Evolutionary conservation across 2,797 vertebrate genomes (phyloP).

Genomic region (Ptychadena robeensis): DNA sequence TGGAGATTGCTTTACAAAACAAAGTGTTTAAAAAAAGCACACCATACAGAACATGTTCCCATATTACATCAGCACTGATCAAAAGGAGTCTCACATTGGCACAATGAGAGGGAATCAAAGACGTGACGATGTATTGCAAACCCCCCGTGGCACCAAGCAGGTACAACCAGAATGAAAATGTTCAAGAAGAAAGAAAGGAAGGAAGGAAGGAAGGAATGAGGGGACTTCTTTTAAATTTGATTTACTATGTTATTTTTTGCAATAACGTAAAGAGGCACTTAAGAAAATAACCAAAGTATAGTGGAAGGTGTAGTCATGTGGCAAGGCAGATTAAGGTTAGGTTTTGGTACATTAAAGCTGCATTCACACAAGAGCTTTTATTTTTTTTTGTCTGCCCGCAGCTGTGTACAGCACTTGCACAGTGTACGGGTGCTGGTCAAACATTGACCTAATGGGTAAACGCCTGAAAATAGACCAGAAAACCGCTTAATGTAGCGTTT

Average conservation of each 20-base stretch:
- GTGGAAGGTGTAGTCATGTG: background rate
- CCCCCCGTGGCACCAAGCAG: slow-evolving; percentile 64
- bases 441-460: too few relatives aligned
- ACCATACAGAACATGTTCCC: slow-evolving; percentile 76
- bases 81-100: slow-evolving; percentile 77
- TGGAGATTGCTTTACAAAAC: slow-evolving; percentile 73
- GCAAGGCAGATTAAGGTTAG: background rate
- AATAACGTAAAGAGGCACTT: slow-evolving; percentile 48
- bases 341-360: too few relatives aligned
- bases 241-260: background rate
- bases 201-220: too few relatives aligned
- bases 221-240: background rate
- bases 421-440: too few relatives aligned
- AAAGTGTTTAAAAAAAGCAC: slow-evolving; percentile 76
- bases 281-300: slow-evolving; percentile 42
- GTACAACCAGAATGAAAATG: slow-evolving; percentile 58
- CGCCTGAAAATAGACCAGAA: too few relatives aligned
- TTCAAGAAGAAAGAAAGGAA: too few relatives aligned
- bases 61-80: slow-evolving; percentile 80
- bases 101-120: slow-evolving; percentile 68
- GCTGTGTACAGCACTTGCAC: too few relatives aligned
- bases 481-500: too few relatives aligned
- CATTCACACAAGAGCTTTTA: too few relatives aligned
- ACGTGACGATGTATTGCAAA: slow-evolving; percentile 42
- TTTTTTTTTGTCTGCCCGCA: too few relatives aligned